Conservation (phyloP, 2,113 vertebrate species). For the Corythaeola cristata region DNA sequence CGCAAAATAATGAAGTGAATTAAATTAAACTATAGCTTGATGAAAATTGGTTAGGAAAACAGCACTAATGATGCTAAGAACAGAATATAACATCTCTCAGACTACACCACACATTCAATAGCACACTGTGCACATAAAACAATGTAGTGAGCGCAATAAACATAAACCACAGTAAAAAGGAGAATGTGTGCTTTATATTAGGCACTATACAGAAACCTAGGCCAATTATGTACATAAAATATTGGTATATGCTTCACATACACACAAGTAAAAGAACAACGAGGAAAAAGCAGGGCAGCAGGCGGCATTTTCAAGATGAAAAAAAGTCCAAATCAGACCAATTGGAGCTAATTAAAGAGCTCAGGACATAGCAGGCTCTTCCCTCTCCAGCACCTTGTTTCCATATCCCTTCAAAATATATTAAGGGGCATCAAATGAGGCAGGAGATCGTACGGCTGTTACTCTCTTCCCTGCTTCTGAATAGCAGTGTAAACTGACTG, state of each 20-base stretch:
- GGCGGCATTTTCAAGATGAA: background rate
- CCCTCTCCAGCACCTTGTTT: background rate
- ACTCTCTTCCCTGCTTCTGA: background rate
- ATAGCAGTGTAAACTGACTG: background rate
- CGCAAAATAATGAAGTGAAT: conserved; percentile 65
- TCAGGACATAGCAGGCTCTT: background rate
- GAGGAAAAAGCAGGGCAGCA: background rate
- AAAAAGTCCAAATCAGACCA: background rate
- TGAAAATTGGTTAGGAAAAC: conserved; percentile 62
- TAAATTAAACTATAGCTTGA: conserved; percentile 69
- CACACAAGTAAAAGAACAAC: background rate
- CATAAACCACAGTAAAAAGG: conserved; percentile 62
- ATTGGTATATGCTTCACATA: background rate
- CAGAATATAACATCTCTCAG: conserved; percentile 39
- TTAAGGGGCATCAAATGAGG: background rate
- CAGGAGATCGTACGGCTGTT: background rate
- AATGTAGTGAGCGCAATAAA: conserved; percentile 59
- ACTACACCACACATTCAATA: conserved; percentile 30
- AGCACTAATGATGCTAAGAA: conserved; percentile 53
- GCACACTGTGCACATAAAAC: conserved; percentile 58
- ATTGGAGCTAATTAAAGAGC: background rate
- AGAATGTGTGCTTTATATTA: conserved; percentile 55
- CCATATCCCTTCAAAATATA: background rate
- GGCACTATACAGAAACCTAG: conserved; percentile 10
- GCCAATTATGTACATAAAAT: conserved; percentile 44